These are phyloP conservation scores for Saccostrea echinata DNA, from an alignment of 1,140 invertebrate species.

Conservation along the genomic window DNA sequence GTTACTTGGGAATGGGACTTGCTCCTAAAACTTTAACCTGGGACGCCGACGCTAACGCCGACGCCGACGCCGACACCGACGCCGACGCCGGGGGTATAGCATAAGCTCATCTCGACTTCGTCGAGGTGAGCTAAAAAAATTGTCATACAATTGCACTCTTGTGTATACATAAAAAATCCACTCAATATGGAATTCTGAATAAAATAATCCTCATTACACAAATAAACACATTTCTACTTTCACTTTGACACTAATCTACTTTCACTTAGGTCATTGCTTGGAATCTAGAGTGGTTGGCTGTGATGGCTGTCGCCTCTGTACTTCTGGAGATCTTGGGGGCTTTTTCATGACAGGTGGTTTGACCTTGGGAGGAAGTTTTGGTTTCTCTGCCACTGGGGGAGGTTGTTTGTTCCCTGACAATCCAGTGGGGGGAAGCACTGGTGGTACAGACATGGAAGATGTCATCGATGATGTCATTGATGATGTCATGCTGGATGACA, in stretches of 20 bases:
- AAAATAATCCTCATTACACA: constrained; percentile 21
- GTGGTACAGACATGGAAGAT: constrained; percentile 61
- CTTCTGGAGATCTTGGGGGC: constrained; percentile 80
- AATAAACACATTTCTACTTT: not conserved
- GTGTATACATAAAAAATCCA: constrained; percentile 19
- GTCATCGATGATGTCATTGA: constrained; percentile 55
- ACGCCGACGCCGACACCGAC: no score
- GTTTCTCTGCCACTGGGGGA: constrained; percentile 79
- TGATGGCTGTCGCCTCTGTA: constrained; percentile 57
- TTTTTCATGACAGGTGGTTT: constrained; percentile 88
- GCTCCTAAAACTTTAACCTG: no score
- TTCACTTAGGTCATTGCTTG: not conserved
- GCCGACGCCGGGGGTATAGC: no score
- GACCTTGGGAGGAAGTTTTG: constrained; percentile 87
- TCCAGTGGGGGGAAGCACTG: constrained; percentile 80
- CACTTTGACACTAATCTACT: not conserved
- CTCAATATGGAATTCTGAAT: constrained; percentile 3
- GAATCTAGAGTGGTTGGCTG: constrained; percentile 24
- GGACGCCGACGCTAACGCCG: no score
- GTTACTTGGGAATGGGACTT: no score
- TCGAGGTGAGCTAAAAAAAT: no score
- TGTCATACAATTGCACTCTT: constrained; percentile 1
- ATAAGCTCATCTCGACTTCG: no score
- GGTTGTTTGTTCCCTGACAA: constrained; percentile 74
- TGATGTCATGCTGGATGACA: constrained; percentile 80